phyloP scores from a whole-genome alignment of 2,797 vertebrate species.

The Podarcis siculus region DNA sequence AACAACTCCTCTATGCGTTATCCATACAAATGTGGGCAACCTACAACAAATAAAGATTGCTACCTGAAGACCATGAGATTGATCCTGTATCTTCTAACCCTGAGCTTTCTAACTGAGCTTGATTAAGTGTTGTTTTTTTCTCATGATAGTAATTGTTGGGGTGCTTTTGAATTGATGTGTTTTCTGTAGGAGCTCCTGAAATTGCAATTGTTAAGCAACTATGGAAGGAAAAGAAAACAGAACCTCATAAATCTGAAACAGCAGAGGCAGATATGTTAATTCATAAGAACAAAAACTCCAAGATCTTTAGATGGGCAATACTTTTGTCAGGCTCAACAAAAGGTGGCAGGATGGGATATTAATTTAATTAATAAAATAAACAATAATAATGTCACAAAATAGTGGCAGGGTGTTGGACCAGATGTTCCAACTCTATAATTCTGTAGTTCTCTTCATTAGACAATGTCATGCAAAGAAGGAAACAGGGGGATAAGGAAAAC shows the following conservation, averaged over 20 bases:
- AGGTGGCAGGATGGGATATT: too few species aligned
- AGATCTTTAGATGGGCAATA: too few species aligned
- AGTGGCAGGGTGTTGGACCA: too few species aligned
- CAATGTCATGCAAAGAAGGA: too few species aligned
- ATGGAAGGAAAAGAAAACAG: neutral
- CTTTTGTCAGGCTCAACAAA: too few species aligned
- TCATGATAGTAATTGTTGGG: neutral
- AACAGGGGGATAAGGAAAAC: too few species aligned
- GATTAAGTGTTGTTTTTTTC: neutral
- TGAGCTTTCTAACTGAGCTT: neutral
- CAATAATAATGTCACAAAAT: too few species aligned
- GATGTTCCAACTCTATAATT: too few species aligned
- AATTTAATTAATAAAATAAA: too few species aligned
- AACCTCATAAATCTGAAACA: neutral
- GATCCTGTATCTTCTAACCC: neutral
- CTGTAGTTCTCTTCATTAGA: too few species aligned
- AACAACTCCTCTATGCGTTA: neutral
- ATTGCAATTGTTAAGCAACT: neutral
- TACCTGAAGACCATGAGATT: neutral
- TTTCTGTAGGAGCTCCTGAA: neutral
- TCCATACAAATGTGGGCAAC: neutral
- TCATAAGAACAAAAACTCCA: too few species aligned
- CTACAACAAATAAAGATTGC: neutral
- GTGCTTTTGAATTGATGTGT: neutral
- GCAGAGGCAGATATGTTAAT: too few species aligned